These are phyloP conservation scores for Cynopterus brachyotis DNA, from an alignment of 2,113 vertebrate genomes.

Conservation along the genomic window DNA sequence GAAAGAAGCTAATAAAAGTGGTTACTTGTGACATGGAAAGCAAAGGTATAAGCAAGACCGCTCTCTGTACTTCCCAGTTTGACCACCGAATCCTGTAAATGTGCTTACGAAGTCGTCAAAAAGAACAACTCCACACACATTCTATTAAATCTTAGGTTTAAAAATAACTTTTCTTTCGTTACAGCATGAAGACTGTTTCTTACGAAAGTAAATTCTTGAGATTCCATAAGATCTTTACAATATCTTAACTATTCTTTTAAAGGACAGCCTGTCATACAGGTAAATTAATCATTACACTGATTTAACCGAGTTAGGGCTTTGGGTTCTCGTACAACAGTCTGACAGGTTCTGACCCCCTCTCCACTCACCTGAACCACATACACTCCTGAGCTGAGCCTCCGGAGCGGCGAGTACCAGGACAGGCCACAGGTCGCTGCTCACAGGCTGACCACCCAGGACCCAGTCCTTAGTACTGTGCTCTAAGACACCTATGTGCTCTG, in stretches of 20 bases:
- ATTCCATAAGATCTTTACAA: background rate
- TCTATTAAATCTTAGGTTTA: background rate
- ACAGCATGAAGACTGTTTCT: background rate
- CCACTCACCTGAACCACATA: background rate
- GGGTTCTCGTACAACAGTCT: background rate
- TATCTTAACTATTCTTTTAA: background rate
- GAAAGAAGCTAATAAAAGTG: background rate
- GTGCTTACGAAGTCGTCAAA: background rate
- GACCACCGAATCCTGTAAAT: background rate
- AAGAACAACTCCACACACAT: background rate
- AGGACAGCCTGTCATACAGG: background rate
- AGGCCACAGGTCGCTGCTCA: background rate
- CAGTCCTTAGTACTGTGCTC: background rate
- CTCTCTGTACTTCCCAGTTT: too few relatives aligned
- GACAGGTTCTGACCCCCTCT: background rate
- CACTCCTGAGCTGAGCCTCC: background rate
- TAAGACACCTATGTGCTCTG: background rate
- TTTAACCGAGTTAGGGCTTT: background rate
- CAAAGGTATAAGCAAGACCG: background rate
- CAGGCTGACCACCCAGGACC: background rate
- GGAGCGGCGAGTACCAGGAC: background rate
- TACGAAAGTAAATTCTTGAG: slow-evolving; percentile 12
- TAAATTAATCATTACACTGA: background rate
- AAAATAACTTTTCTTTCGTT: background rate
- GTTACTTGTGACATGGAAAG: background rate